A percentile compares a stretch with the other conserved stretches of the same genome.
These are phyloP conservation scores for Mesorhabditis spiculigera DNA, from an alignment of 2,888 invertebrate species.

Conservation along the genomic window DNA sequence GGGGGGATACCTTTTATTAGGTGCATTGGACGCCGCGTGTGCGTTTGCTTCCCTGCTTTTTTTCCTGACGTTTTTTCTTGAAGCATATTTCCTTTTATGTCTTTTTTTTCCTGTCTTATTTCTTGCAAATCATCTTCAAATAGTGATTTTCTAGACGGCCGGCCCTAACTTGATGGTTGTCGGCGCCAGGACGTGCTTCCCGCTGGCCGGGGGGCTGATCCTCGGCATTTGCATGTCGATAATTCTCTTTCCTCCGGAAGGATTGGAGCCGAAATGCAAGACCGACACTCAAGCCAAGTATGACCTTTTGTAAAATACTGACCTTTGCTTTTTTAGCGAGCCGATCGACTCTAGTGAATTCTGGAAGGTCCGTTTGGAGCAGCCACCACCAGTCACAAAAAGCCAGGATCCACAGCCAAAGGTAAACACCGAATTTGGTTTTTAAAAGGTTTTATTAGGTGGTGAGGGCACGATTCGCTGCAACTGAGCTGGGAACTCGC, in stretches of 20 bases:
- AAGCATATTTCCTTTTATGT: too few relatives aligned
- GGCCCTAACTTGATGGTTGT: not conserved
- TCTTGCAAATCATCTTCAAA: too few relatives aligned
- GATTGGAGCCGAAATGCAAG: constrained; percentile 1
- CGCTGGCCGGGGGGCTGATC: not conserved
- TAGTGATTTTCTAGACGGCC: not conserved
- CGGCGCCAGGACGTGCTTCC: constrained; percentile 2
- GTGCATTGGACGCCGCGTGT: too few relatives aligned
- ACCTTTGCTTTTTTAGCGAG: not conserved
- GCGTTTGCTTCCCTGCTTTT: too few relatives aligned
- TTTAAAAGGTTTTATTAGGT: constrained; percentile 21
- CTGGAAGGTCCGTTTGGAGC: constrained; percentile 2
- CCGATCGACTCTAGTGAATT: not conserved
- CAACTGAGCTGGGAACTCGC: constrained; percentile 87
- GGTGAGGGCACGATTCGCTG: constrained; percentile 81
- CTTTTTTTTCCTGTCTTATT: too few relatives aligned
- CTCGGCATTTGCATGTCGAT: constrained; percentile 1
- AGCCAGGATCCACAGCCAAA: constrained; percentile 1
- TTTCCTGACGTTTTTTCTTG: too few relatives aligned
- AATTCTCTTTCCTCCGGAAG: not conserved
- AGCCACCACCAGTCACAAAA: not conserved
- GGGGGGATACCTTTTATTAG: too few relatives aligned
- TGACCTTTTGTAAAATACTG: not conserved
- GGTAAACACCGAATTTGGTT: not conserved
- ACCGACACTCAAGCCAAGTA: not conserved